Evolutionary conservation across 2,797 vertebrate genomes (phyloP).

Genomic region (Phataginus tetradactyla): DNA sequence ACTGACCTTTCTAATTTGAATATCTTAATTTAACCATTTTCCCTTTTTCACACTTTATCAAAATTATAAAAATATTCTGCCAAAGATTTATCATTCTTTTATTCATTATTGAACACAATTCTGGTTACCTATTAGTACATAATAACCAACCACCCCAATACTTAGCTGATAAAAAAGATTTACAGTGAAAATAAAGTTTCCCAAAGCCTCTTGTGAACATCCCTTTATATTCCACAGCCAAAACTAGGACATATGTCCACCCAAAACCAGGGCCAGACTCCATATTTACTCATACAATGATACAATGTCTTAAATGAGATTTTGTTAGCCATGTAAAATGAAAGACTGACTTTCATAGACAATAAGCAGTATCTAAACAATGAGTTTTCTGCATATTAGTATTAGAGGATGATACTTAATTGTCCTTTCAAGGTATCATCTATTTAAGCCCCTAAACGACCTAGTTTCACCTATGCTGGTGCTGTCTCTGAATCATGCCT

Average conservation of each 20-base stretch:
- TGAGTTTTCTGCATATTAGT: neutral
- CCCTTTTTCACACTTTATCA: neutral
- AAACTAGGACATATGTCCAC: neutral
- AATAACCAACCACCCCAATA: neutral
- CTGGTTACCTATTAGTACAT: neutral
- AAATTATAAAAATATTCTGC: neutral
- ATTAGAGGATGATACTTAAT: neutral
- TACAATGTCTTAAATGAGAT: neutral
- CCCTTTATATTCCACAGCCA: neutral
- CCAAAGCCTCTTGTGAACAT: neutral
- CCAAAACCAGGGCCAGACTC: neutral
- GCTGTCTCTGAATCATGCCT: neutral
- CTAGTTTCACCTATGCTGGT: neutral
- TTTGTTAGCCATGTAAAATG: neutral
- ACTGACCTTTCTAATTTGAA: neutral
- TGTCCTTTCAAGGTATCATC: neutral
- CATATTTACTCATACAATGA: neutral
- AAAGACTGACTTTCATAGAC: neutral
- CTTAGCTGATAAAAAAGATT: neutral
- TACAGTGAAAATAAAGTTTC: neutral
- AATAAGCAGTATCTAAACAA: neutral
- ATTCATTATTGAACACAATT: neutral
- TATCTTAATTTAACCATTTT: neutral
- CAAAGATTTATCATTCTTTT: neutral
- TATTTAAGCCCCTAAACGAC: neutral